These are phyloP conservation scores for Biston stratarius DNA, from an alignment of 2,888 invertebrate genomes.

Conservation along the genomic window DNA sequence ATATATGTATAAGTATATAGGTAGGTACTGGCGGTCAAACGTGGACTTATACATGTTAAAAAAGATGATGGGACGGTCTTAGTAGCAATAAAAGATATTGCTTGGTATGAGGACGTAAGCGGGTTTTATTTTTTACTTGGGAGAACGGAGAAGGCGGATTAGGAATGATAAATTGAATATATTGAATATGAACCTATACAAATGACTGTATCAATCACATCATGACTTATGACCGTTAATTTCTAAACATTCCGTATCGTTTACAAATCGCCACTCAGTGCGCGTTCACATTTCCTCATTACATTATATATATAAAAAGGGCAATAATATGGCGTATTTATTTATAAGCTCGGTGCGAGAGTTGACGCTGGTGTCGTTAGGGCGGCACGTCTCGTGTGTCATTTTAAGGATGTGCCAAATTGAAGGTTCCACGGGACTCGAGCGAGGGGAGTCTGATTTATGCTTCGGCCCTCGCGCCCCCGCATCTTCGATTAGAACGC, in stretches of 20 bases:
- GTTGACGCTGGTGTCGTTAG: constrained; percentile 79
- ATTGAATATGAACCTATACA: too few species aligned
- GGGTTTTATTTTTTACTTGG: too few species aligned
- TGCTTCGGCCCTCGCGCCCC: constrained; percentile 70
- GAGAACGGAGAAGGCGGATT: too few species aligned
- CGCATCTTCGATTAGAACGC: constrained; percentile 64
- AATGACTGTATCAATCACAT: too few species aligned
- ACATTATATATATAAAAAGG: constrained; percentile 49
- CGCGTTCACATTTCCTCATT: constrained; percentile 46
- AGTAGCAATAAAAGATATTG: too few species aligned
- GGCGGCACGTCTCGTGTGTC: constrained; percentile 83
- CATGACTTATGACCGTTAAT: constrained; percentile 6
- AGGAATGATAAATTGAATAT: too few species aligned
- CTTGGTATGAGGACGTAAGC: too few species aligned
- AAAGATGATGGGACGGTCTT: too few species aligned
- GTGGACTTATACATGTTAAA: too few species aligned
- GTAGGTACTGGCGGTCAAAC: too few species aligned
- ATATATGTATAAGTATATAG: too few species aligned
- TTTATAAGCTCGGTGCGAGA: constrained; percentile 68
- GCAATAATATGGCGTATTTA: constrained; percentile 62
- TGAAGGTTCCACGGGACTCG: constrained; percentile 83
- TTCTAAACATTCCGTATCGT: constrained; percentile 20
- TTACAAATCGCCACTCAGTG: constrained; percentile 30
- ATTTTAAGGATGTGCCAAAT: constrained; percentile 87
- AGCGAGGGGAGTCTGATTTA: constrained; percentile 84